Percentiles rank a stretch among this genome's conserved stretches.
Conservation (phyloP, 1,140 invertebrate species). For the Bradynema listronoti region DNA sequence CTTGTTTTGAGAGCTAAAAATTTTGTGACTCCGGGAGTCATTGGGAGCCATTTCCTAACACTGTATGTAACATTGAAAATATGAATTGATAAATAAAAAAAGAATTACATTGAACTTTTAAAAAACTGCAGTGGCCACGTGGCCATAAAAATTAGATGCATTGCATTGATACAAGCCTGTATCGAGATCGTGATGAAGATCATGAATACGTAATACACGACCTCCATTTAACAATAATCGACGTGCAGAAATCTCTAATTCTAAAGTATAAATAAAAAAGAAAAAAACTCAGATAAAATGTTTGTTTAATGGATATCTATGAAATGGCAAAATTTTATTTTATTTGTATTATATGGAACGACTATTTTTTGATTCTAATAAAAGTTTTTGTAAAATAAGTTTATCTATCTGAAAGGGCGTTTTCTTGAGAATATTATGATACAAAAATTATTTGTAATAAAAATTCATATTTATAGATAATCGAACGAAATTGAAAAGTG, state of each 20-base stretch:
- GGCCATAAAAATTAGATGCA: constrained; percentile 91
- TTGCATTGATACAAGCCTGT: constrained; percentile 98
- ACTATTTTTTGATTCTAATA: not conserved
- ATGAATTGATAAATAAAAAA: constrained; percentile 10
- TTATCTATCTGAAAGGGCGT: no score
- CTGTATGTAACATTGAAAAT: no score
- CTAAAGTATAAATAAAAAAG: constrained; percentile 2
- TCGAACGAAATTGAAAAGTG: no score
- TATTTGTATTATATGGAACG: not conserved
- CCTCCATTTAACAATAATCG: constrained; percentile 56
- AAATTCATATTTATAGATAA: no score
- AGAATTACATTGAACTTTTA: constrained; percentile 77
- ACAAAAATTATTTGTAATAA: no score
- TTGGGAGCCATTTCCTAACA: no score
- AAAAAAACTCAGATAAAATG: not conserved
- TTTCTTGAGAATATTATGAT: no score
- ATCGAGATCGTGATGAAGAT: constrained; percentile 73
- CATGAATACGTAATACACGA: constrained; percentile 64
- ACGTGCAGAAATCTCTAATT: constrained; percentile 64
- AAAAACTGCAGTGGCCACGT: constrained; percentile 93
- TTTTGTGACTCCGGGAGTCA: no score
- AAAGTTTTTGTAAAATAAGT: not conserved
- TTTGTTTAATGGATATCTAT: not conserved
- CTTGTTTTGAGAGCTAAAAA: no score
- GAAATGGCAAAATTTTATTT: not conserved